phyloP scores from a whole-genome alignment of 2,113 vertebrate genomes.

The Clarias gariepinus region DNA sequence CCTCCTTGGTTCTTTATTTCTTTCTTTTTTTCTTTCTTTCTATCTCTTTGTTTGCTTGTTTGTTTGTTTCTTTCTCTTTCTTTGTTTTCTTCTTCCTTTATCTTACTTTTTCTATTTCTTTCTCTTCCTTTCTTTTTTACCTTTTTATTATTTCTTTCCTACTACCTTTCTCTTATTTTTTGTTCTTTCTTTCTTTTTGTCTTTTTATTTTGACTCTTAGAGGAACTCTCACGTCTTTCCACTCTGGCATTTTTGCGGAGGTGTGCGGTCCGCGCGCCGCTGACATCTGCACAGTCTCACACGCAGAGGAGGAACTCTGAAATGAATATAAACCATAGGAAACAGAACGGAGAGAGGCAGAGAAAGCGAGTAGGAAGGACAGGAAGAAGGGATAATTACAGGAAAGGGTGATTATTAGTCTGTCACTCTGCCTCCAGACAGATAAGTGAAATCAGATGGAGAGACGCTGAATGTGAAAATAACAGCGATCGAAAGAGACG shows the following conservation, averaged over 20 bases:
- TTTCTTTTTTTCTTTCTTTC: no score
- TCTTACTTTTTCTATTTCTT: no score
- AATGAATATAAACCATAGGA: constrained; percentile 54
- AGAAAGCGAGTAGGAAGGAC: constrained; percentile 26
- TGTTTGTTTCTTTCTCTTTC: no score
- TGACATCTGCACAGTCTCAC: constrained; percentile 62
- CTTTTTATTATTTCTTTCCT: no score
- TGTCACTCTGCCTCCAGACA: constrained; percentile 66
- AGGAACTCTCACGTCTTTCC: constrained; percentile 36
- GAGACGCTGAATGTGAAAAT: constrained; percentile 30
- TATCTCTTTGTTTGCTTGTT: no score
- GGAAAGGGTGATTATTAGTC: constrained; percentile 73
- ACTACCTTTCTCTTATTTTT: neutral
- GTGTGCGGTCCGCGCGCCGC: constrained; percentile 11
- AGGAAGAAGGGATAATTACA: constrained; percentile 66
- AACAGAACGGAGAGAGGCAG: constrained; percentile 46
- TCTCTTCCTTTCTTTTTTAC: no score
- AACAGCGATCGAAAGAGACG: neutral
- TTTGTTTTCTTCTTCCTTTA: no score
- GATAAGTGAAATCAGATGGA: constrained; percentile 75
- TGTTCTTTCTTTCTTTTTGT: neutral
- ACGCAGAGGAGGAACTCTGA: constrained; percentile 59
- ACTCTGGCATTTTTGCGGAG: constrained; percentile 41
- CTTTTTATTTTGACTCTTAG: neutral
- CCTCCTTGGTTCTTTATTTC: no score